Evolutionary conservation across 2,888 invertebrate species (phyloP).

Genomic region (Cantharis nigra): DNA sequence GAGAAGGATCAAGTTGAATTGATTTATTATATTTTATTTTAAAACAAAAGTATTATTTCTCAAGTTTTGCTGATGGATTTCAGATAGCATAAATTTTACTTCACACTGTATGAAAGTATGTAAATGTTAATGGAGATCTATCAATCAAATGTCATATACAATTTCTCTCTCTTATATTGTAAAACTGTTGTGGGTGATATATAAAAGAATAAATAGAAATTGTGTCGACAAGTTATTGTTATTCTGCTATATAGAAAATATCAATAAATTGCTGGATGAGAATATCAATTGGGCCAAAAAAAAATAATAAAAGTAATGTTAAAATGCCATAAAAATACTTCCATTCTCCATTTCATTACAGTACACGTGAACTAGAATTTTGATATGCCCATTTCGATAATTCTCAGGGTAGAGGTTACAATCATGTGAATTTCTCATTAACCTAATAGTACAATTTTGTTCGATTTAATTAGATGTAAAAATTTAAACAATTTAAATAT

Average conservation of each 20-base stretch:
- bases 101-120: not conserved
- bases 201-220: not conserved
- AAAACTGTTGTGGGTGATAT: not conserved
- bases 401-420: not conserved
- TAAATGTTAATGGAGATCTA: not conserved
- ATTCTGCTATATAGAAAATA: not conserved
- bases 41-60: not conserved
- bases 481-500: not conserved
- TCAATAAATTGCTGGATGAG: not conserved
- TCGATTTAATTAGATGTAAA: not conserved
- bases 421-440: not conserved
- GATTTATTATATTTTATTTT: not conserved
- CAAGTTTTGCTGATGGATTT: not conserved
- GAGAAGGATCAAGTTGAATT: not conserved
- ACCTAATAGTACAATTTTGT: not conserved
- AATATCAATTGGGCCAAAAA: not conserved
- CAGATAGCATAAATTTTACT: not conserved
- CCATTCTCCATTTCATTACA: not conserved
- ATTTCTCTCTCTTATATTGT: not conserved
- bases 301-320: not conserved
- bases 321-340: not conserved
- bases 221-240: not conserved
- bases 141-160: not conserved
- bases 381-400: not conserved
- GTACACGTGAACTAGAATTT: not conserved